Evolutionary conservation across 1,140 invertebrate species (phyloP).

Genomic region (Drosophila neocordata): DNA sequence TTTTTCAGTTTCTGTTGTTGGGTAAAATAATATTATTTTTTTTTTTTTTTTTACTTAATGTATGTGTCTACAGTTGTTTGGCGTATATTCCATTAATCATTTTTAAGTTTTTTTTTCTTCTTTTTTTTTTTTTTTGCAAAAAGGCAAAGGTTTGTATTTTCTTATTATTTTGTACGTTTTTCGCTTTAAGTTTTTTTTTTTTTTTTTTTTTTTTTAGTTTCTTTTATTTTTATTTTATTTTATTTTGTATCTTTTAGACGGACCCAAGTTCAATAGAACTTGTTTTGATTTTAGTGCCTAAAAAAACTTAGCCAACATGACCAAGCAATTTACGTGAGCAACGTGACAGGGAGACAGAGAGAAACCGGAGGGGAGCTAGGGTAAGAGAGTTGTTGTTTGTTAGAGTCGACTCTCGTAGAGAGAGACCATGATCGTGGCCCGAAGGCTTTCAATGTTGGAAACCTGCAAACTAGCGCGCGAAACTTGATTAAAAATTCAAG

Average conservation of each 20-base stretch:
- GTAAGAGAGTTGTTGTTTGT: constrained; percentile 20
- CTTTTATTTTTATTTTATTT: neutral
- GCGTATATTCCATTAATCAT: constrained; percentile 18
- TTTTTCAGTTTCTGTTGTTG: constrained; percentile 30
- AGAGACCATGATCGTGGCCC: constrained; percentile 18
- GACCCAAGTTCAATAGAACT: constrained; percentile 76
- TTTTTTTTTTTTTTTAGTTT: neutral
- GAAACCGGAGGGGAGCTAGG: neutral
- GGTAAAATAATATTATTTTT: constrained; percentile 56
- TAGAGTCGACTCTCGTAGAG: constrained; percentile 32
- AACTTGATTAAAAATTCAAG: constrained; percentile 81
- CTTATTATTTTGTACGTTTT: neutral
- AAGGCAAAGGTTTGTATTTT: constrained; percentile 4
- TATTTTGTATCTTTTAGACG: neutral
- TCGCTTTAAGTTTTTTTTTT: neutral
- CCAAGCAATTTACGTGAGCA: constrained; percentile 35
- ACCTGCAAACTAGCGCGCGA: constrained; percentile 53
- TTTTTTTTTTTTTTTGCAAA: constrained; percentile 7
- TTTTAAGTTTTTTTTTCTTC: constrained; percentile 4
- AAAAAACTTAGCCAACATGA: constrained; percentile 59
- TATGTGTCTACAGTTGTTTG: constrained; percentile 10
- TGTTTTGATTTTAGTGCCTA: constrained; percentile 68
- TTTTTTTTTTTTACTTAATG: constrained; percentile 12
- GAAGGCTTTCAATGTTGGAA: neutral
- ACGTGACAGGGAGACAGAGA: neutral